Evolutionary conservation across 1,140 invertebrate species (phyloP), one percentile per base, ranked within the genome.

Genomic region (Caerostris extrusa): DNA sequence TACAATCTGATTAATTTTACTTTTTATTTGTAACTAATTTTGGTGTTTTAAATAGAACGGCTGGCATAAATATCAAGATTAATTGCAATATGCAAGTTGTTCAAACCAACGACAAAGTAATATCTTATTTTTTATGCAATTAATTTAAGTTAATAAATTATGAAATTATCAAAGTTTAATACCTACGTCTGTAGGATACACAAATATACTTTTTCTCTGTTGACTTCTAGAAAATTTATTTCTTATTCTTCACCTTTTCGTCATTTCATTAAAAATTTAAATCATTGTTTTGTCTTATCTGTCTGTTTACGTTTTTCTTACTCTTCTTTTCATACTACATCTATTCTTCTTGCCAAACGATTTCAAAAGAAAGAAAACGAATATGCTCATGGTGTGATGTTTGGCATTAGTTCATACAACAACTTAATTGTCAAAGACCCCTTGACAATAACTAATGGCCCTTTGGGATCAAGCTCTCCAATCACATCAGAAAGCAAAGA

Each of bases 311-410:
- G 14, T 19, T 6, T 8, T 58, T 34, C n/a, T 82, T 90, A 53
- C n/a, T 64, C 17, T 81, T 56, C 17, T 19, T n/a, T 89, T 71
- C 81, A 85, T 17, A 34, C 12, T 19, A 53, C 60, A 55, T 14
- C 50, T 55, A 4, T 5, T 34, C 14, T 85, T 2, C 3, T 12
- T 61, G 71, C 61, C 4, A 93, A 93, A 87, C n/a, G 12, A 57
- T 91, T 86, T 87, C 88, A 53, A 50, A 77, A 90, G 53, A 69
- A 14, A 86, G 88, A 94, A 86, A 94, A 94, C 77, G 89, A 90
- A 55, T 85, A 91, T 34, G 89, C 89, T 53, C 93, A 91, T 83
- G n/a, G 50, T 34, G 34, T 94, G n/a, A 71, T 94, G 93, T 81
- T 85, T 14, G 91, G 60, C 55, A 57, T 94, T 17, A n/a, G 8